Evolutionary conservation across 2,113 vertebrate species (phyloP), one percentile per base, ranked within the genome.

Genomic region (Cololabis saira): DNA sequence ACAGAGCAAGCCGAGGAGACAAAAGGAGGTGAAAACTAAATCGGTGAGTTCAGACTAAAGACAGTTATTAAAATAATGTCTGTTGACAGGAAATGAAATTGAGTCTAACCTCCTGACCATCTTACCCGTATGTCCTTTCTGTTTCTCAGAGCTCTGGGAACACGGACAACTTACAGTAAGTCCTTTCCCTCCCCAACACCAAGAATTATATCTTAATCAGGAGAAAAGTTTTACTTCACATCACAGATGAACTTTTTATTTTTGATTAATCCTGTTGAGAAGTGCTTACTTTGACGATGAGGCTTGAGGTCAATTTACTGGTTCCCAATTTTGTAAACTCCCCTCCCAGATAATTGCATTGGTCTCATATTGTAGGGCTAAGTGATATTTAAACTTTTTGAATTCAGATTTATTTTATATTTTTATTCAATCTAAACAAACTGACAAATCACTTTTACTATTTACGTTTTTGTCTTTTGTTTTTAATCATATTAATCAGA

Each of bases 141-240:
- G 67, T 67, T 70, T 70, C 56, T 51, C 67, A 88, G 81, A 74
- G 44, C 52, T 57, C 72, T 12, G 43, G 0, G 2, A 58, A 76
- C 67, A 52, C 61, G 49, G 59, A 74, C 10, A 30, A 49, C 21
- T 67, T 70, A 54, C 67, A 62, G 89, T 91, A 71, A 91, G 86
- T 82, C 1, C 24, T 52, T 27, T 43, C 27, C 3, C 10, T 12
- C 3, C 10, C 12, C 17, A 18, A 55, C 16, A 11, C 13, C 3
- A 1, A 1, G 5, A 74, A 42, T 22, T 12, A 44, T 42, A 52
- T 56, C 12, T 13, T 24, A 13, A 27, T n/a, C 22, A 37, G 0
- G 19, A 17, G 18, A 44, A 27, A 40, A 12, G 4, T 37, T 55
- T 71, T 13, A 4, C 13, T 61, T 48, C 15, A 49, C 19, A 11